Evolutionary conservation across 2,113 vertebrate genomes (phyloP).

Genomic region (Arothron firmamentum): DNA sequence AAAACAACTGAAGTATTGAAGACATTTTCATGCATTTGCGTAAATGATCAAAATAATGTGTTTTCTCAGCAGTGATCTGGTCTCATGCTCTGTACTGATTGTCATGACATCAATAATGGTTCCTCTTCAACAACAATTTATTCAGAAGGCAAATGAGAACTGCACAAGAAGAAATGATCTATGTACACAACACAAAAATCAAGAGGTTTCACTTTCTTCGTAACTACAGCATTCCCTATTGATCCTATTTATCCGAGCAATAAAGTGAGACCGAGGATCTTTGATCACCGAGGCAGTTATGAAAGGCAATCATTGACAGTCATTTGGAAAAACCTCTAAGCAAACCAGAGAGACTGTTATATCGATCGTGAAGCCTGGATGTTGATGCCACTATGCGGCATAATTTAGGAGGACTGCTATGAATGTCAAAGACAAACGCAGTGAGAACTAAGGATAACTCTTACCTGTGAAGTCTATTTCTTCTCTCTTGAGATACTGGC

Average conservation of each 20-base stretch:
- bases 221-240: slow-evolving; percentile 3
- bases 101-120: background rate
- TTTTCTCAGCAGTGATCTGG: background rate
- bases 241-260: slow-evolving; percentile 48
- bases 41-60: background rate
- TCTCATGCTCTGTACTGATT: too few relatives aligned
- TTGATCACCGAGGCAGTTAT: too few relatives aligned
- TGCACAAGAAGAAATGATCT: background rate
- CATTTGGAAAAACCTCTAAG: too few relatives aligned
- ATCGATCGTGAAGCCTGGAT: background rate
- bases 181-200: slow-evolving; percentile 3
- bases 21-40: background rate
- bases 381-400: background rate
- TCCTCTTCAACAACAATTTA: background rate
- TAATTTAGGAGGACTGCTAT: slow-evolving; percentile 6
- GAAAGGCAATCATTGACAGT: too few relatives aligned
- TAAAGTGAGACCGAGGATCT: slow-evolving; percentile 3
- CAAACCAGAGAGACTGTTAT: too few relatives aligned
- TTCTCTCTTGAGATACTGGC: slow-evolving; percentile 84
- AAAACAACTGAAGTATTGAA: background rate
- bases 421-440: slow-evolving; percentile 16
- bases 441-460: background rate
- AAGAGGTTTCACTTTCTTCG: slow-evolving; percentile 9
- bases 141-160: background rate
- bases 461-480: slow-evolving; percentile 88